Evolutionary conservation across 2,797 vertebrate genomes (phyloP).

Genomic region (Syngnathus rostellatus): DNA sequence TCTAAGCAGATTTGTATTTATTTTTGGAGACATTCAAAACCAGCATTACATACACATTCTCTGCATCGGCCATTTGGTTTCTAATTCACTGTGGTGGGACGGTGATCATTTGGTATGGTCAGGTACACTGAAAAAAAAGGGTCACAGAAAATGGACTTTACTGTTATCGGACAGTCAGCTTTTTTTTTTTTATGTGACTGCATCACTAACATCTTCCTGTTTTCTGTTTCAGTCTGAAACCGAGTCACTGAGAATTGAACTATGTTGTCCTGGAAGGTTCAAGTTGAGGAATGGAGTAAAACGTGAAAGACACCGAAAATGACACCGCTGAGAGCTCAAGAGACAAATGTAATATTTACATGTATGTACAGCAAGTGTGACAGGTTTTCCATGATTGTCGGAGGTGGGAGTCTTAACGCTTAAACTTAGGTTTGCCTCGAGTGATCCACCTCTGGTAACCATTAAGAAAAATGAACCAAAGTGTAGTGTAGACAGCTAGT

Average conservation of each 20-base stretch:
- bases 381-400: conserved; percentile 9
- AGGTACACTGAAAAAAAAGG: neutral
- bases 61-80: neutral
- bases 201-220: neutral
- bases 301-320: neutral
- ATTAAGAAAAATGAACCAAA: neutral
- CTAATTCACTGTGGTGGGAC: neutral
- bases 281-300: neutral
- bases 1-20: neutral
- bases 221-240: neutral
- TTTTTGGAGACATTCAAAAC: neutral
- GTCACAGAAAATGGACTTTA: neutral
- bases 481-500: neutral
- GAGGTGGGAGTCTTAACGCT: neutral
- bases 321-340: conserved; percentile 1
- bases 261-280: neutral
- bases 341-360: conserved; percentile 16
- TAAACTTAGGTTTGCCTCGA: neutral
- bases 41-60: neutral
- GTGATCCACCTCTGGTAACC: neutral
- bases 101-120: neutral
- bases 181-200: no score
- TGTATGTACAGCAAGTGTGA: conserved; percentile 18
- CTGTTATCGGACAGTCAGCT: neutral
- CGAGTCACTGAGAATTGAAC: neutral